Conservation (phyloP, 2,797 vertebrate species). For the Aphelocoma californica region DNA sequence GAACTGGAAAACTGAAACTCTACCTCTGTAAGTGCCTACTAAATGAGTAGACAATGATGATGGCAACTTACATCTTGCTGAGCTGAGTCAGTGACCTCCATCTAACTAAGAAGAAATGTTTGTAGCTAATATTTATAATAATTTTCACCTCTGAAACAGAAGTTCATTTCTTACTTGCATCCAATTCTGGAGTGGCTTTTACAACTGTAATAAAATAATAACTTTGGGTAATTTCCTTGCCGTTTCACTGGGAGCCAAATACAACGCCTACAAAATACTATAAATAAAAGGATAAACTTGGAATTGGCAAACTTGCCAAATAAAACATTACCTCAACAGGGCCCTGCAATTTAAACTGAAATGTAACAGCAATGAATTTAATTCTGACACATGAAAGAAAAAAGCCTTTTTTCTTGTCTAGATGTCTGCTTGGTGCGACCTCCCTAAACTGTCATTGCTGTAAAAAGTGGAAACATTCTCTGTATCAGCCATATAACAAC, state of each 20-base stretch:
- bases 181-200: not conserved
- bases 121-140: not conserved
- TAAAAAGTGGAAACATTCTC: not conserved
- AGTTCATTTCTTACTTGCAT: not conserved
- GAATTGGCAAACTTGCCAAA: not conserved
- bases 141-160: not conserved
- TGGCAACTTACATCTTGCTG: not conserved
- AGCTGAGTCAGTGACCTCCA: not conserved
- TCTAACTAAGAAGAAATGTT: not conserved
- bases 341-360: not conserved
- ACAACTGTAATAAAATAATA: not conserved
- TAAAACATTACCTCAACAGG: not conserved
- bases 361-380: not conserved
- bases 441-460: not conserved
- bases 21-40: not conserved
- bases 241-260: not conserved
- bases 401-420: not conserved
- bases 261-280: not conserved
- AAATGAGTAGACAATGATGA: not conserved
- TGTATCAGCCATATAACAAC: not conserved
- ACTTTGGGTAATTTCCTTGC: not conserved
- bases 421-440: not conserved
- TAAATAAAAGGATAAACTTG: not conserved
- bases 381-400: not conserved
- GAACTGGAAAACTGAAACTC: not conserved